Base-by-base conservation (phyloP, 2,113 vertebrate species). In the Myiozetetes cayanensis region DNA sequence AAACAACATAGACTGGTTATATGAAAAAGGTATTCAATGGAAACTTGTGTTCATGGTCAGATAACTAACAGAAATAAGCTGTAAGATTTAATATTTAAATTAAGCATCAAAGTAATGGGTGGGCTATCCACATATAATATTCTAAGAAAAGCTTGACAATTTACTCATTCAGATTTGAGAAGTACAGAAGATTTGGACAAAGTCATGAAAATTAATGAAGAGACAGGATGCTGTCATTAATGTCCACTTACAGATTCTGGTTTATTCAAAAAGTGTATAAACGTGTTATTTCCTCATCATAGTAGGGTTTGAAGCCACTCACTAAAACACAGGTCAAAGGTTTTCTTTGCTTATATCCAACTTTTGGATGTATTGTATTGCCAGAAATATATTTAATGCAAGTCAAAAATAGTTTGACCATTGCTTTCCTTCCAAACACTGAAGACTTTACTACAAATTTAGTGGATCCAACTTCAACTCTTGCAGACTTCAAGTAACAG, bases 261-360 rank as follows among this genome's bases (percentile, higher is more conserved):
- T 97, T 98, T 98, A 98, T 98, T 98, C 93, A 97, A 98, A 98
- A 98, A 96, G 91, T 92, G 85, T 98, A 97, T 97, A 98, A 98
- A 98, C 97, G 97, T 93, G 58, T 92, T 91, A 94, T 96, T 96
- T 96, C 94, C 96, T 97, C 96, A 94, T 78, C 53, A 90, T 87
- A 84, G 37, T 41, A 89, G 86, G 85, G 75, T 97, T 92, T 89
- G 93, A 95, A 96, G 90, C 80, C 96, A 96, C 79, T 97, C 89
- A 94, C 95, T 97, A 96, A 96, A 90, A 97, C 95, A 96, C 86
- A 97, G 81, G 89, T 97, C 93, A 97, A 97, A 96, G 72, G 78
- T 70, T 90, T 96, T 96, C 89, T 97, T 97, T 91, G 82, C 72
- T 85, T 86, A 75, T 75, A 93, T 95, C 94, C 90, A 96, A 85